Evolutionary conservation across 2,888 invertebrate genomes (phyloP).

Genomic region (Athrips mouffetella): DNA sequence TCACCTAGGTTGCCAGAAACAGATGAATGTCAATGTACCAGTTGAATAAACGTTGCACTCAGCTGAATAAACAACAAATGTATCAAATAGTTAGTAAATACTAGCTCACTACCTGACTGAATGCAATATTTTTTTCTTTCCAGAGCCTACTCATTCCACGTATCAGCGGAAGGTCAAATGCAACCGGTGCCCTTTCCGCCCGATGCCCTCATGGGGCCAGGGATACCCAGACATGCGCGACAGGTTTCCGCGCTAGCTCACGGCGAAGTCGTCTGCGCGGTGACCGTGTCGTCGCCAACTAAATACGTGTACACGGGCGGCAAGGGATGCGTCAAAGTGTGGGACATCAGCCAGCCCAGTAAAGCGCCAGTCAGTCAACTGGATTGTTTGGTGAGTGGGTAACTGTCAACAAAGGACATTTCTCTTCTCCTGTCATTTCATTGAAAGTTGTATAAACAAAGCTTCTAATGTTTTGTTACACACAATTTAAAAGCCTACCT

Average conservation of each 20-base stretch:
- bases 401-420: constrained; percentile 56
- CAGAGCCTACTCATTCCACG: constrained; percentile 97
- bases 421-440: neutral
- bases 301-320: constrained; percentile 97
- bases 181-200: constrained; percentile 96
- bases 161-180: constrained; percentile 92
- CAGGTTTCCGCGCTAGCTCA: constrained; percentile 95
- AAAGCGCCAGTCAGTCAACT: constrained; percentile 94
- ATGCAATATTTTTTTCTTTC: neutral
- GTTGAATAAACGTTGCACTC: no score
- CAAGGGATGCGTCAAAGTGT: constrained; percentile 98
- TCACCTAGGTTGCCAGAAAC: no score
- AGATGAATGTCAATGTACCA: no score
- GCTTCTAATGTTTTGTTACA: no score
- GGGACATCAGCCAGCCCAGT: constrained; percentile 95
- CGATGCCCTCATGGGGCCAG: constrained; percentile 94
- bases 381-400: constrained; percentile 89
- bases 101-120: neutral
- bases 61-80: no score
- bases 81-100: neutral
- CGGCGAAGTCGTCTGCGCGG: constrained; percentile 98
- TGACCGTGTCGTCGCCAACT: constrained; percentile 95
- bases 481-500: no score
- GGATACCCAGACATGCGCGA: constrained; percentile 94
- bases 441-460: no score